Conservation (phyloP, 2,113 vertebrate species). For the Hippocampus zosterae region DNA sequence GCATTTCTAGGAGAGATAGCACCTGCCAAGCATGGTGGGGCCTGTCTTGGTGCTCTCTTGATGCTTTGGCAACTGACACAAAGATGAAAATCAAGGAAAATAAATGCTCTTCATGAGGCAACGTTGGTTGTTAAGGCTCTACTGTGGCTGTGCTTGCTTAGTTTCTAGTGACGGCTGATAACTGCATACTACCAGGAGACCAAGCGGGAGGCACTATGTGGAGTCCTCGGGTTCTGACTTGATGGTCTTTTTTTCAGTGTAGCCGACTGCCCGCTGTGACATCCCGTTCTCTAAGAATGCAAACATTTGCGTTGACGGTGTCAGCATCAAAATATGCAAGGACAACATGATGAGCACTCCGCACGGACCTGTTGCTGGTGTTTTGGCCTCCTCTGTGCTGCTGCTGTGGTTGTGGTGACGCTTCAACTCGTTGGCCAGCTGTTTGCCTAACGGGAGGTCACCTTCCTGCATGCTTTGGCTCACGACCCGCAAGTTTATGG, state of each 20-base stretch:
- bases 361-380: conserved; percentile 68
- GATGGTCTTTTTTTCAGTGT: conserved; percentile 85
- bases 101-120: conserved; percentile 84
- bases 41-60: conserved; percentile 50
- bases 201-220: conserved; percentile 79
- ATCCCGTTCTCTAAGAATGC: conserved; percentile 80
- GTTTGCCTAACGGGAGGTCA: conserved; percentile 75
- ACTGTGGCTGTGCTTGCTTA: conserved; percentile 80
- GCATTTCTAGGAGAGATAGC: conserved; percentile 28
- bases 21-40: conserved; percentile 36
- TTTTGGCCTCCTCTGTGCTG: conserved; percentile 72
- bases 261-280: conserved; percentile 80
- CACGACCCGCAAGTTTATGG: conserved; percentile 83
- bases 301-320: conserved; percentile 19
- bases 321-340: conserved; percentile 2
- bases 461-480: conserved; percentile 68
- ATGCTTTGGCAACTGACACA: conserved; percentile 80
- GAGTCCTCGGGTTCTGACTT: conserved; percentile 96
- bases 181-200: conserved; percentile 63
- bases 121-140: conserved; percentile 97
- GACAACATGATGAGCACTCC: too few relatives aligned
- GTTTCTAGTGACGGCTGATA: conserved; percentile 71
- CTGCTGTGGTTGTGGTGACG: conserved; percentile 73
- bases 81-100: conserved; percentile 61
- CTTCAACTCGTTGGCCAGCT: conserved; percentile 83